These are phyloP conservation scores for Limnothrissa miodon DNA, from an alignment of 2,113 vertebrate genomes.

Conservation along the genomic window DNA sequence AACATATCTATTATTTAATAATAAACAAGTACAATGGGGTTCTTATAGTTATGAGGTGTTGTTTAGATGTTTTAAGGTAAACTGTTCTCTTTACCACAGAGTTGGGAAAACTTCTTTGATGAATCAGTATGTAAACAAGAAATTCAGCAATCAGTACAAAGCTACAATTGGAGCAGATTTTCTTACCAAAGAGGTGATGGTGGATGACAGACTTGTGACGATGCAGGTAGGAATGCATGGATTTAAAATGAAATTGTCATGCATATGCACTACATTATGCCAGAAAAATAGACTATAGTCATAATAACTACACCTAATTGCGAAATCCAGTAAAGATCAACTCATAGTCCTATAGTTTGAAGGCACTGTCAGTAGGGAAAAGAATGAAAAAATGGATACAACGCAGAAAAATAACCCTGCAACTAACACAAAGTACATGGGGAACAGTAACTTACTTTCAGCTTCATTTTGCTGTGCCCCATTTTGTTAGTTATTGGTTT, in stretches of 20 bases:
- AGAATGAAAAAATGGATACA: no score
- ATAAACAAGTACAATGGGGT: not conserved
- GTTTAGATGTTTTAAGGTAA: not conserved
- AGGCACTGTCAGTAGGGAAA: no score
- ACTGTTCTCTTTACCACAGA: slow-evolving; percentile 52
- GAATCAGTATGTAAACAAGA: slow-evolving; percentile 93
- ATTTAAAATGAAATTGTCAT: not conserved
- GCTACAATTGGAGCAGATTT: slow-evolving; percentile 89
- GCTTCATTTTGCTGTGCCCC: no score
- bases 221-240: slow-evolving; percentile 75
- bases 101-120: slow-evolving; percentile 89
- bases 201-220: slow-evolving; percentile 87
- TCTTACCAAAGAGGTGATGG: slow-evolving; percentile 90
- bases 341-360: no score
- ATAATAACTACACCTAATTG: not conserved
- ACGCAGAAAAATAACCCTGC: no score
- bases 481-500: no score
- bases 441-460: no score
- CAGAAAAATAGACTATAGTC: not conserved
- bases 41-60: not conserved
- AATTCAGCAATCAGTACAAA: slow-evolving; percentile 92
- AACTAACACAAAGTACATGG: no score
- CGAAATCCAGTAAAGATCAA: no score
- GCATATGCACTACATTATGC: not conserved
- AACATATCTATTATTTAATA: not conserved